Conservation (phyloP, 1,140 invertebrate species). For the Trichonephila inaurata region DNA sequence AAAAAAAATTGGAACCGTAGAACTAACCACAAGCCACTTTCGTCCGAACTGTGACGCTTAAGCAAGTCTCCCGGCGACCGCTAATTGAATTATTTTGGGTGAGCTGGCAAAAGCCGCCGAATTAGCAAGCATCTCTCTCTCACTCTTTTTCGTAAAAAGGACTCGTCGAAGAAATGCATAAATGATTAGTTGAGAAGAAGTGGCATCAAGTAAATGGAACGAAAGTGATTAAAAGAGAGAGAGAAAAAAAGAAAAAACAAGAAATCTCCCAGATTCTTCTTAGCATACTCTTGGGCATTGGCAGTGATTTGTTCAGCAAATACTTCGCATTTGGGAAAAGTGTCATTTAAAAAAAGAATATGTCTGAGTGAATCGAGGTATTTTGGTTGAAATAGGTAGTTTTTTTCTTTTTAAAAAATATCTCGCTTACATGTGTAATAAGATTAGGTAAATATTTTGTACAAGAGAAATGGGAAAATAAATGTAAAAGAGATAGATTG, state of each 20-base stretch:
- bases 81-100: conserved; percentile 64
- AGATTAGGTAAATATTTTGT: background rate
- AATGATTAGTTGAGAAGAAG: conserved; percentile 54
- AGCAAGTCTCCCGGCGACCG: conserved; percentile 1
- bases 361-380: background rate
- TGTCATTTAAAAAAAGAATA: conserved; percentile 3
- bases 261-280: background rate
- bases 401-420: background rate
- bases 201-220: conserved; percentile 34
- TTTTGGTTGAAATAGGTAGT: background rate
- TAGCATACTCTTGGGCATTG: conserved; percentile 10
- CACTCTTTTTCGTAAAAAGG: background rate
- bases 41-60: background rate
- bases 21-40: conserved; percentile 4
- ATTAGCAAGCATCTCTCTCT: background rate
- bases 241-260: background rate
- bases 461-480: background rate
- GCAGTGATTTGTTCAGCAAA: background rate
- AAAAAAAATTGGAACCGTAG: background rate
- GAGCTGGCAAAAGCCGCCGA: conserved; percentile 1
- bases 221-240: background rate
- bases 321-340: background rate
- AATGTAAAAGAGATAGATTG: no score
- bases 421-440: conserved; percentile 27
- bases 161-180: conserved; percentile 18